phyloP scores from a whole-genome alignment of 2,888 invertebrate genomes.

The Eristalis pertinax region DNA sequence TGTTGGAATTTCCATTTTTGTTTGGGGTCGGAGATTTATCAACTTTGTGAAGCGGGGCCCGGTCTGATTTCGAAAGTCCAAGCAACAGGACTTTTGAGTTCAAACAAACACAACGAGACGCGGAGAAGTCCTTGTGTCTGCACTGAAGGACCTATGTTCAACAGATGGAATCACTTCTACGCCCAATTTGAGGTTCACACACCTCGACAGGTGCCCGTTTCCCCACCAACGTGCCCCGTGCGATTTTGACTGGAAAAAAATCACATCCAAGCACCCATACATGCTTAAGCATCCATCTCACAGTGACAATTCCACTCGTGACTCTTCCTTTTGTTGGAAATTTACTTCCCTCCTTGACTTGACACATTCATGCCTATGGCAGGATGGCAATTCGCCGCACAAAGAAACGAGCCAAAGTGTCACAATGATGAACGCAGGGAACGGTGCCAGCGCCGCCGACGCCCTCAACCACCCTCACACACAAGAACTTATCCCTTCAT shows the following conservation, averaged over 20 bases:
- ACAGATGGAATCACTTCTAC: background rate
- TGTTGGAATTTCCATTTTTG: too few relatives aligned
- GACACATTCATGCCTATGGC: conserved; percentile 25
- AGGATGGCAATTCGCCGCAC: background rate
- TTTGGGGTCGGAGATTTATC: background rate
- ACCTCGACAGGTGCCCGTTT: background rate
- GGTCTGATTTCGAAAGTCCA: too few relatives aligned
- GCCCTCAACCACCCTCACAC: background rate
- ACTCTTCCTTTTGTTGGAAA: background rate
- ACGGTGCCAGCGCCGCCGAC: background rate
- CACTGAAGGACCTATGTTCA: background rate
- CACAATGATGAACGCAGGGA: conserved; percentile 43
- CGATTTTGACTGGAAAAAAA: background rate
- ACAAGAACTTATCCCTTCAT: conserved; percentile 38
- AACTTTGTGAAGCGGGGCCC: background rate
- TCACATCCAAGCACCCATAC: background rate
- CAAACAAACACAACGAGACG: background rate
- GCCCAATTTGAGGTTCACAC: background rate
- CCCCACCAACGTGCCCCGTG: background rate
- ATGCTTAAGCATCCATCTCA: background rate
- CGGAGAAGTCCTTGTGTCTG: background rate
- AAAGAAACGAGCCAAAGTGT: conserved; percentile 41
- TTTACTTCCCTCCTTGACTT: conserved; percentile 15
- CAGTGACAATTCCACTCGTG: conserved; percentile 5
- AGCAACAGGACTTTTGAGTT: too few relatives aligned